Conservation (phyloP, 2,797 vertebrate species). For the Clarias pachynema region DNA sequence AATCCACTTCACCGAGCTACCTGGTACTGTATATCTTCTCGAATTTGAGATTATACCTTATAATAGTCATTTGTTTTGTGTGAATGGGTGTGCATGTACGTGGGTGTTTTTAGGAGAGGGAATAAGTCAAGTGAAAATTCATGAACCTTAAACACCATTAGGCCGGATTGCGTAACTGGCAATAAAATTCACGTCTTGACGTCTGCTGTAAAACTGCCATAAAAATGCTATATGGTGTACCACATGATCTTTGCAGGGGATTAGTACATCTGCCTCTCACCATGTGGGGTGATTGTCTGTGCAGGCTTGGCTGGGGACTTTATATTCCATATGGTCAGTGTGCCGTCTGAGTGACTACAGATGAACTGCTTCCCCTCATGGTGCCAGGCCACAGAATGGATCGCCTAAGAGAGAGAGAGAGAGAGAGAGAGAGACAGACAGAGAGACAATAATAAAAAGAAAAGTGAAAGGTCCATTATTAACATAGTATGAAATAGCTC, state of each 20-base stretch:
- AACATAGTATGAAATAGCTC: not conserved
- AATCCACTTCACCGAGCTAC: not conserved
- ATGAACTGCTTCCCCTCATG: constrained; percentile 99
- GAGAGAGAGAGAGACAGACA: constrained; percentile 30
- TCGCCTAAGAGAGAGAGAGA: constrained; percentile 80
- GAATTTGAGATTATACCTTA: not conserved
- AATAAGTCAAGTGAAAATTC: constrained; percentile 1
- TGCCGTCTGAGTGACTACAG: constrained; percentile 98
- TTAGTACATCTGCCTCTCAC: constrained; percentile 74
- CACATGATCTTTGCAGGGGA: not conserved
- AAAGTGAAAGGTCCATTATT: constrained; percentile 23
- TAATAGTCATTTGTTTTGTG: constrained; percentile 12
- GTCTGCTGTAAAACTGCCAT: constrained; percentile 4
- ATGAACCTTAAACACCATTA: constrained; percentile 25
- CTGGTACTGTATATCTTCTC: not conserved
- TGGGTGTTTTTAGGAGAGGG: not conserved
- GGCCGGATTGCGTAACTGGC: not conserved
- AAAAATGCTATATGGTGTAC: not conserved
- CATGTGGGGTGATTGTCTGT: constrained; percentile 97
- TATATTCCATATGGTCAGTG: constrained; percentile 97
- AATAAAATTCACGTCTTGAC: constrained; percentile 10
- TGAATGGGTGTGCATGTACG: constrained; percentile 9
- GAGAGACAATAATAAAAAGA: constrained; percentile 11
- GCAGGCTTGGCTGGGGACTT: constrained; percentile 89
- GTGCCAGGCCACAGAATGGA: constrained; percentile 98